Evolutionary conservation across 2,888 invertebrate species (phyloP).

Genomic region (Buathra laborator): DNA sequence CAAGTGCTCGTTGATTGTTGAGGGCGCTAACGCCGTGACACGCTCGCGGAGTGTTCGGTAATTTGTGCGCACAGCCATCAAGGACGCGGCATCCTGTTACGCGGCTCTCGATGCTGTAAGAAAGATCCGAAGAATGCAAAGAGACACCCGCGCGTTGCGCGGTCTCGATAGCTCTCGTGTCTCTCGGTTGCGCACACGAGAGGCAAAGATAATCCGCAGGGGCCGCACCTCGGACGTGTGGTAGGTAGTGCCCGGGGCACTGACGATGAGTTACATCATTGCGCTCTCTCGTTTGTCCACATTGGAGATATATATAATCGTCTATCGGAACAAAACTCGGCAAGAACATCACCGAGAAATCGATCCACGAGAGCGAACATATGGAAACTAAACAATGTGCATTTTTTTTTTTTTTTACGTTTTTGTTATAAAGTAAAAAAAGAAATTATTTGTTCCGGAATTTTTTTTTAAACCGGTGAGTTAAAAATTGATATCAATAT

Average conservation of each 20-base stretch:
- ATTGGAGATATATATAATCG: neutral
- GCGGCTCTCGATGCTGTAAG: constrained; percentile 67
- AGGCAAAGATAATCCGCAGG: constrained; percentile 5
- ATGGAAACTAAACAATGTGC: neutral
- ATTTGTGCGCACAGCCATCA: constrained; percentile 66
- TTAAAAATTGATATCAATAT: no score
- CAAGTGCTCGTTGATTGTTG: constrained; percentile 38
- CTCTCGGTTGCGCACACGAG: constrained; percentile 12
- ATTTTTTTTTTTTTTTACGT: no score
- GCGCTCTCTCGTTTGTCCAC: constrained; percentile 25
- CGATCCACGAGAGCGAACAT: neutral
- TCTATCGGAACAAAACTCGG: neutral
- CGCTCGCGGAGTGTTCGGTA: constrained; percentile 31
- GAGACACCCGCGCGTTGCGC: constrained; percentile 78
- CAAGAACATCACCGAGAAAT: neutral
- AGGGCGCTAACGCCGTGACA: constrained; percentile 13
- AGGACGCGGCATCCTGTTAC: constrained; percentile 79
- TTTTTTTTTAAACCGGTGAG: no score
- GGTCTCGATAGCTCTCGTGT: constrained; percentile 22
- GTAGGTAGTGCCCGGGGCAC: constrained; percentile 13
- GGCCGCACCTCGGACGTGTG: constrained; percentile 62
- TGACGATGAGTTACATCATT: constrained; percentile 59
- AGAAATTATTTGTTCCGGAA: no score
- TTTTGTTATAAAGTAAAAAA: no score
- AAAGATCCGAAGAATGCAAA: constrained; percentile 82